Percentiles rank a stretch among this genome's conserved stretches.
These are phyloP conservation scores for Chaetodon auriga DNA, from an alignment of 2,113 vertebrate species.

Conservation along the genomic window DNA sequence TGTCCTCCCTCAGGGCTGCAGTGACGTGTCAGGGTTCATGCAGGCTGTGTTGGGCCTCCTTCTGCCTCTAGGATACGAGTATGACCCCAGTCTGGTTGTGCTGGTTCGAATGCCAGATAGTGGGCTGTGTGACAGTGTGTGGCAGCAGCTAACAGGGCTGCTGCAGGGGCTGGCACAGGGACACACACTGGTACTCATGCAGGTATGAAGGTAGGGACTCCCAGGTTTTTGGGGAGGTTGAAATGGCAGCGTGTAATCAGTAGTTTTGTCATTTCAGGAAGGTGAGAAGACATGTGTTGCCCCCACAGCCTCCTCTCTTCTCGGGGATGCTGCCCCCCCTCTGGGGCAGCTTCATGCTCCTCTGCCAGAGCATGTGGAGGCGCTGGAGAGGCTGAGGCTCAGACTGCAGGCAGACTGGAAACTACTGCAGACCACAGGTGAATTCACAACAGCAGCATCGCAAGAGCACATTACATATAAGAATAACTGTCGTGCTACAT, in stretches of 20 bases:
- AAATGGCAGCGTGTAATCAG: not conserved
- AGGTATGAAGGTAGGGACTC: constrained; percentile 80
- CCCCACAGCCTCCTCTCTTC: constrained; percentile 75
- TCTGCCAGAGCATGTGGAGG: constrained; percentile 56
- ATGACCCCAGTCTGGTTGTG: constrained; percentile 87
- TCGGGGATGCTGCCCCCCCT: constrained; percentile 70
- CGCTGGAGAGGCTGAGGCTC: constrained; percentile 74
- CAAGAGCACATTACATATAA: not conserved
- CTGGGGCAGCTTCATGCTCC: constrained; percentile 65
- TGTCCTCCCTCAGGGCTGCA: constrained; percentile 73
- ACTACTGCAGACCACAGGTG: constrained; percentile 75
- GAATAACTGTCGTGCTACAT: too few relatives aligned
- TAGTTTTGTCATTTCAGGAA: constrained; percentile 47
- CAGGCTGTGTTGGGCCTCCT: constrained; percentile 86
- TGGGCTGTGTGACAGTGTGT: constrained; percentile 70
- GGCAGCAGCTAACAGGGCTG: constrained; percentile 86
- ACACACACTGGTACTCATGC: constrained; percentile 85
- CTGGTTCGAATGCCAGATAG: constrained; percentile 79
- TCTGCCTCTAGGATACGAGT: constrained; percentile 92
- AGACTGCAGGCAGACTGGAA: constrained; percentile 78
- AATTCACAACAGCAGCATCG: constrained; percentile 1
- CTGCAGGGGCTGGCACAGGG: constrained; percentile 88
- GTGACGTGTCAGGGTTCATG: constrained; percentile 82
- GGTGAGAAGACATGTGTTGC: constrained; percentile 54
- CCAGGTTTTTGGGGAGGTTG: not conserved